phyloP scores from a whole-genome alignment of 2,113 vertebrate genomes.

The Hypanus sabinus region DNA sequence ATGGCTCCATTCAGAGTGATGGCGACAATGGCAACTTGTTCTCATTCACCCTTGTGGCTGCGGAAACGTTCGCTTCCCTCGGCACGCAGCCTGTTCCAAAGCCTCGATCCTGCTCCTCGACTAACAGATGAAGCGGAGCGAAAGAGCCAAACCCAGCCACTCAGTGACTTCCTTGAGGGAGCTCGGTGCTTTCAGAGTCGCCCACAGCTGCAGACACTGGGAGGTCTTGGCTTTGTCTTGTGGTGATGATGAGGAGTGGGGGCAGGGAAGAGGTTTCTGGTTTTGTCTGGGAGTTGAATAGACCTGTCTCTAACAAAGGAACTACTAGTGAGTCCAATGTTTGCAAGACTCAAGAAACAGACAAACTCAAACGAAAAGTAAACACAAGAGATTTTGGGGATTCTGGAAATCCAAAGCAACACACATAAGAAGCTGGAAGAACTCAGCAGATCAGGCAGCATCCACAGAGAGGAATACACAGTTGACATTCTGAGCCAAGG shows the following conservation, averaged over 20 bases:
- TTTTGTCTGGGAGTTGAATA: conserved; percentile 53
- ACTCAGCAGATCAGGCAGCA: no score
- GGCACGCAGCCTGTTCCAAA: conserved; percentile 69
- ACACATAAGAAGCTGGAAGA: no score
- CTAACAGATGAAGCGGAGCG: conserved; percentile 83
- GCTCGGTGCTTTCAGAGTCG: conserved; percentile 60
- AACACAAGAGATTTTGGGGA: no score
- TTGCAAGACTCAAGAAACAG: conserved; percentile 44
- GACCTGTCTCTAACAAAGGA: conserved; percentile 63
- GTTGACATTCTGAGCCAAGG: no score
- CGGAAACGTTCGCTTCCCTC: conserved; percentile 69
- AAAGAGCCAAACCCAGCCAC: conserved; percentile 68
- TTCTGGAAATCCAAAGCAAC: no score
- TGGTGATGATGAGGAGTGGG: conserved; percentile 58
- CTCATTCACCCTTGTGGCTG: conserved; percentile 66
- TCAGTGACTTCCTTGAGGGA: conserved; percentile 52
- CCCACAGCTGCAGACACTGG: conserved; percentile 77
- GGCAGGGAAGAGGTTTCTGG: conserved; percentile 57
- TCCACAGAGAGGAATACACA: no score
- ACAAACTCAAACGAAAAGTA: no score
- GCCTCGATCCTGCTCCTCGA: conserved; percentile 67
- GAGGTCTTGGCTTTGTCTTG: conserved; percentile 79
- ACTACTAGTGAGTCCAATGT: conserved; percentile 54
- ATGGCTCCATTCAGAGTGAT: conserved; percentile 63
- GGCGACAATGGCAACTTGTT: conserved; percentile 67